Conservation (phyloP, 2,113 vertebrate genomes). For the Grallaria varia region DNA sequence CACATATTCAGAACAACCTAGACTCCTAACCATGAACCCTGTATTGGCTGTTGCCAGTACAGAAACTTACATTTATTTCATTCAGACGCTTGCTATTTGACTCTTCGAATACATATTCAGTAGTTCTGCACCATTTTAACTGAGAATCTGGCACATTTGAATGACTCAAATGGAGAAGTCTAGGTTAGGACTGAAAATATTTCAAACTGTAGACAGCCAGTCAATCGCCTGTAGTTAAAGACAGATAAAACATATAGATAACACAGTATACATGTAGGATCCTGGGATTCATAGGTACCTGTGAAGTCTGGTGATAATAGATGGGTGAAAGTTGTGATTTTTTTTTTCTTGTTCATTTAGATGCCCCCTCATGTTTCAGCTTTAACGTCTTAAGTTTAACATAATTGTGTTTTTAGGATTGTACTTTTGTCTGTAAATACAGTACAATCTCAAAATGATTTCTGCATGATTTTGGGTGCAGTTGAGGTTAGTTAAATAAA, state of each 20-base stretch:
- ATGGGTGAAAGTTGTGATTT: neutral
- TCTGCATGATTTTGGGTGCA: neutral
- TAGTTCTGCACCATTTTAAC: neutral
- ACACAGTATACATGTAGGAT: rapidly evolving
- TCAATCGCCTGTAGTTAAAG: neutral
- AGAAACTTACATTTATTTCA: neutral
- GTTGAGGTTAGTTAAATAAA: neutral
- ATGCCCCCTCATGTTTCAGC: neutral
- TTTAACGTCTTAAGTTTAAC: neutral
- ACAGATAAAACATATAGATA: neutral
- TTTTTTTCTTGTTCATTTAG: neutral
- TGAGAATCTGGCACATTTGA: neutral
- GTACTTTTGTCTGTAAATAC: neutral
- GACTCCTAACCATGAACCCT: neutral
- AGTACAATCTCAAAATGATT: neutral
- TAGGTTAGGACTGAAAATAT: neutral
- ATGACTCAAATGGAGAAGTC: neutral
- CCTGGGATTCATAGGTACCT: neutral
- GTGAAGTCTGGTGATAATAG: neutral
- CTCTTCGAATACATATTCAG: neutral
- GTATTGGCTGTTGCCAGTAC: neutral
- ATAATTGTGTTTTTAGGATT: neutral
- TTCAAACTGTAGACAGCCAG: neutral
- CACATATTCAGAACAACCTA: neutral
- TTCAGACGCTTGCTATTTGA: neutral